Percentiles rank a stretch among this genome's conserved stretches.
Evolutionary conservation across 2,113 vertebrate species (phyloP).

Genomic region (Myanophis thanlyinensis): DNA sequence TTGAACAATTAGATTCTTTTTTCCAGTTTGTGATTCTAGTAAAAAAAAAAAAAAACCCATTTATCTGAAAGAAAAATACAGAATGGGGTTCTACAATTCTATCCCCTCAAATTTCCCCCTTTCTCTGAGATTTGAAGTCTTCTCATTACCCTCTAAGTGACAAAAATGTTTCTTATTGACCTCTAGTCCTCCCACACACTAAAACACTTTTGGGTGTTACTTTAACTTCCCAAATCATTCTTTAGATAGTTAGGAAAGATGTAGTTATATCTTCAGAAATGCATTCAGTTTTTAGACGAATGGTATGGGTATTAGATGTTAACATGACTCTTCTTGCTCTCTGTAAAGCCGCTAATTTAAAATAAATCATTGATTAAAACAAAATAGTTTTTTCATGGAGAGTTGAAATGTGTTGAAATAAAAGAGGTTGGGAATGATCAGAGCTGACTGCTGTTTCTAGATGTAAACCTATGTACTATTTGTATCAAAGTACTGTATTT

Average conservation of each 20-base stretch:
- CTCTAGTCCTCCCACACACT: background rate
- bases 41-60: background rate
- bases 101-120: background rate
- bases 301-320: background rate
- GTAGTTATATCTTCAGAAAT: conserved; percentile 4
- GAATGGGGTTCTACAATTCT: background rate
- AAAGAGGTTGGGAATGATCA: background rate
- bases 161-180: background rate
- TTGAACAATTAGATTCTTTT: background rate
- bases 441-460: background rate
- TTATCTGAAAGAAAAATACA: background rate
- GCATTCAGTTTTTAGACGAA: background rate
- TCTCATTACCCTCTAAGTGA: background rate
- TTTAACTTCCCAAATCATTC: background rate
- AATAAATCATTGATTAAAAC: background rate
- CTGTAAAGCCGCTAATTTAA: background rate
- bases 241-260: conserved; percentile 11
- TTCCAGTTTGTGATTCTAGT: background rate
- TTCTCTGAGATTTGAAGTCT: background rate
- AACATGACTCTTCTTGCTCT: background rate
- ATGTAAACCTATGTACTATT: background rate
- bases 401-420: background rate
- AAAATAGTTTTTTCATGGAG: background rate
- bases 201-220: background rate
- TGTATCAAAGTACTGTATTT: no score